A percentile compares a stretch with the other conserved stretches of the same genome.
Conservation (phyloP, 2,888 invertebrate genomes). For the Apantesis nais region DNA sequence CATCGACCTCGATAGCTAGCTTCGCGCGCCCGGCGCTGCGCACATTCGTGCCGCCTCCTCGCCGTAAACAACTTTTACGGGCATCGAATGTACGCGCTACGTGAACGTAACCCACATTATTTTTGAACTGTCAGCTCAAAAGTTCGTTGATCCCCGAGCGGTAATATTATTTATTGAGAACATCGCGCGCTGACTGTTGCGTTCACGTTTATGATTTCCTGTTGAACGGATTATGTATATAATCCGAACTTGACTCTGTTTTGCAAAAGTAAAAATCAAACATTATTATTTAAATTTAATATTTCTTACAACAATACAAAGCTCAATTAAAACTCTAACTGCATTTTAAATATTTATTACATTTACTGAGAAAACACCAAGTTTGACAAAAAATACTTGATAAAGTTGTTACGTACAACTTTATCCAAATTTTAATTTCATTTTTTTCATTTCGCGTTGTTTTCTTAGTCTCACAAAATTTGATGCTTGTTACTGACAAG, state of each 20-base stretch:
- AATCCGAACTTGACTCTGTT: constrained; percentile 60
- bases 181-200: constrained; percentile 69
- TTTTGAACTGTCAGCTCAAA: constrained; percentile 84
- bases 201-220: constrained; percentile 74
- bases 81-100: constrained; percentile 82
- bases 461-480: neutral
- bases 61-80: constrained; percentile 84
- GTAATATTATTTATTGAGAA: constrained; percentile 79
- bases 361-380: neutral
- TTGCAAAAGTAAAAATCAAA: constrained; percentile 12
- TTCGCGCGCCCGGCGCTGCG: constrained; percentile 52
- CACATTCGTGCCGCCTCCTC: constrained; percentile 58
- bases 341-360: neutral
- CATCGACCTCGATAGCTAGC: constrained; percentile 71
- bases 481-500: neutral
- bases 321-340: neutral
- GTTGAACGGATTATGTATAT: constrained; percentile 57
- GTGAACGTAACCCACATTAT: constrained; percentile 85
- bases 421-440: neutral
- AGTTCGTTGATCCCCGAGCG: constrained; percentile 79
- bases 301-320: neutral
- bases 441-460: too few species aligned
- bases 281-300: constrained; percentile 5
- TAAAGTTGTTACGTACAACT: too few species aligned
- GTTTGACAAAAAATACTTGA: neutral